Base-by-base conservation (phyloP, 2,888 invertebrate species). In the Aphodius granarius region DNA sequence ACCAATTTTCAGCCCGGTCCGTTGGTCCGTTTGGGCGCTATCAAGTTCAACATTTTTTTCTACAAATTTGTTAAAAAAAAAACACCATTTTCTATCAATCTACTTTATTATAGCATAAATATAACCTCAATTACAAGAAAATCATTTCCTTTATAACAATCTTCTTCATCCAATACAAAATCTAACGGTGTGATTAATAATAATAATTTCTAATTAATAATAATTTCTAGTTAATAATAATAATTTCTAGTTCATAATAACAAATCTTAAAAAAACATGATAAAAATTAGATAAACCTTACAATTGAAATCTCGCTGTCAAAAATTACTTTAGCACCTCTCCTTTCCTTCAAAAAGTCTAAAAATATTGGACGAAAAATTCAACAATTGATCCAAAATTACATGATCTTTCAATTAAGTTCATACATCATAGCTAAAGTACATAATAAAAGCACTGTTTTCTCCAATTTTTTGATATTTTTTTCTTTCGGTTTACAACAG, bases 401-500 rank as follows among this genome's bases (percentile, higher is more conserved):
- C 43, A 43, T 13, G 9, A 43, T 43, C 43, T 43, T 43, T 13
- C 43, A 43, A 43, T 13, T 43, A 13, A n/a, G n/a, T n/a, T n/a
- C n/a, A 13, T 43, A 43, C 6, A 6, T 43, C 13, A 43, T 13
- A 43, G 13, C 19, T 68, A 68, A 1, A 68, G 68, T 19, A 75
- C 71, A 9, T 19, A 75, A 22, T 72, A 65, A 75, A 75, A 22
- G 72, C 63, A 72, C 19, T 23, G 21, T n/a, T 66, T 63, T 63
- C 1, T 66, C 23, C 19, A 23, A 65, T 22, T 63, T 74, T n/a
- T 18, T 23, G 66, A 74, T 75, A n/a, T n/a, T 21, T 72, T 13
- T n/a, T 18, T 23, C 71, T 76, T 75, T 77, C 77, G 15, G 17
- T n/a, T 9, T 18, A 17, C 19, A 15, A 19, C 19, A 68, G 83